These are phyloP conservation scores for Rana temporaria DNA, from an alignment of 2,113 vertebrate species.

Conservation along the genomic window DNA sequence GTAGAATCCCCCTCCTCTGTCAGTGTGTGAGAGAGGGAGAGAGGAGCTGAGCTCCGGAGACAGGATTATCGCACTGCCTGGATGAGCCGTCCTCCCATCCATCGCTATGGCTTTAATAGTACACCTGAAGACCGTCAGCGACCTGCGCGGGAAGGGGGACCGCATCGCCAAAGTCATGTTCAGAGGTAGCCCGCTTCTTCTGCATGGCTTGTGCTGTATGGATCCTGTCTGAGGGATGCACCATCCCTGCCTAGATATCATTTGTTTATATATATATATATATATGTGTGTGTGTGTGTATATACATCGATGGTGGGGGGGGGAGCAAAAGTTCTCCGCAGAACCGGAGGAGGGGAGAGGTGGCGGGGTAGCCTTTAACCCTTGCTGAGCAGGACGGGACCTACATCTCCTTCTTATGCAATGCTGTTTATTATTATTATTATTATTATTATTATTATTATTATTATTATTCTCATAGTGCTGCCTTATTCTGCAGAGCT, in stretches of 20 bases:
- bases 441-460: too few species aligned
- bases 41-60: conserved; percentile 9
- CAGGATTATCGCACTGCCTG: conserved; percentile 31
- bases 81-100: neutral
- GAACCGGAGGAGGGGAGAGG: neutral
- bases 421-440: too few species aligned
- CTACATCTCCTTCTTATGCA: too few species aligned
- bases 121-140: conserved; percentile 81
- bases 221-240: neutral
- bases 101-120: conserved; percentile 82
- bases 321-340: conserved; percentile 61
- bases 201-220: neutral
- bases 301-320: neutral
- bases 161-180: conserved; percentile 90
- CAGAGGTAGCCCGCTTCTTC: conserved; percentile 78
- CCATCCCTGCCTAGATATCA: neutral
- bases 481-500: too few species aligned
- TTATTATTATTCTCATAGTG: too few species aligned
- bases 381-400: neutral
- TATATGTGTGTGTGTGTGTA: neutral
- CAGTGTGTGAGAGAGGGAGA: conserved; percentile 3
- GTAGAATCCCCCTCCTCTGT: conserved; percentile 5
- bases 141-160: conserved; percentile 84
- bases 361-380: conserved; percentile 10
- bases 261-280: neutral